These are phyloP conservation scores for Diploptera punctata DNA, from an alignment of 2,888 invertebrate species.

Conservation along the genomic window DNA sequence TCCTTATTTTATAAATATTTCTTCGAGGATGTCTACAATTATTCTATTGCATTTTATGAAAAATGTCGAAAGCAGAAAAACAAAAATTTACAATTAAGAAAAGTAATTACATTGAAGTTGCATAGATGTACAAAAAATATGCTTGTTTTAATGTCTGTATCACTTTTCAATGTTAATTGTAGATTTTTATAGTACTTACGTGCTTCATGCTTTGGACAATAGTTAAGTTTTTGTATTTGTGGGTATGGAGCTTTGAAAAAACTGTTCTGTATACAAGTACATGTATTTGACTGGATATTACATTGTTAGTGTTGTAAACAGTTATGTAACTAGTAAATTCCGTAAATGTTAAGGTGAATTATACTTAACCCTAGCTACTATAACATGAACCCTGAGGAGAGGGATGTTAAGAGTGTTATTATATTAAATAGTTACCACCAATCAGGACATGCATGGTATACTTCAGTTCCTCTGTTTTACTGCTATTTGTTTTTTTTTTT, in stretches of 20 bases:
- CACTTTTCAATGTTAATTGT: background rate
- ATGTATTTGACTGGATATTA: background rate
- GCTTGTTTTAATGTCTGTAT: constrained; percentile 5
- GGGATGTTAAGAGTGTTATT: too few species aligned
- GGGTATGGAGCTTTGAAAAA: background rate
- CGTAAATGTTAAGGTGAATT: constrained; percentile 2
- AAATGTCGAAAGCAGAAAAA: background rate
- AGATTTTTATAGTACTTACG: background rate
- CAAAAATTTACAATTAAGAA: background rate
- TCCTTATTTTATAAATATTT: background rate
- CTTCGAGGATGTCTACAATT: too few species aligned
- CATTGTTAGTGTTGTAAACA: constrained; percentile 13
- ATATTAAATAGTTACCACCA: too few species aligned
- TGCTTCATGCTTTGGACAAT: constrained; percentile 9
- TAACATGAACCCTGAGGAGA: too few species aligned
- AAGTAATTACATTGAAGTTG: background rate
- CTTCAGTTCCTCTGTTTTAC: too few species aligned
- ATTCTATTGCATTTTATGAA: background rate
- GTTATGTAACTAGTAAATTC: constrained; percentile 6
- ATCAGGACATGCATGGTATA: too few species aligned
- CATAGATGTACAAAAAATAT: constrained; percentile 4
- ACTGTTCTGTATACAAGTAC: background rate
- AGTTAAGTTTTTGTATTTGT: background rate
- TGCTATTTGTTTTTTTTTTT: too few species aligned
- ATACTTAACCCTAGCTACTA: too few species aligned